Conservation (phyloP, 1,140 invertebrate species). For the Macrocentrus cingulum region DNA sequence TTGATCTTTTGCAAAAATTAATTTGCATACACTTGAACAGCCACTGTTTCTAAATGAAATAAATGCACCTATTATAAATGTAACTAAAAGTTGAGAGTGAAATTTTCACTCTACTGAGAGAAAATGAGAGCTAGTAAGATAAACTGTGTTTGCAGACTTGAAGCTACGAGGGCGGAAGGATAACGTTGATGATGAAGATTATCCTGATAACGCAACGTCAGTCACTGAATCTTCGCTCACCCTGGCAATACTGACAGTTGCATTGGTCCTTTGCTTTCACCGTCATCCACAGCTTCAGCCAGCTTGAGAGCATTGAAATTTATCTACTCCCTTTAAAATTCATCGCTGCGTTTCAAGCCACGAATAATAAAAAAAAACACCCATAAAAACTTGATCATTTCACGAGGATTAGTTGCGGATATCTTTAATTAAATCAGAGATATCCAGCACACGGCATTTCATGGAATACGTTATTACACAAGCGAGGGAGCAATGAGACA, state of each 20-base stretch:
- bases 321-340: not conserved
- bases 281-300: slow-evolving; percentile 48
- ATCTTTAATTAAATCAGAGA: too few species aligned
- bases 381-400: too few species aligned
- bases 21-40: slow-evolving; percentile 21
- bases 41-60: too few species aligned
- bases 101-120: too few species aligned
- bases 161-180: slow-evolving; percentile 48
- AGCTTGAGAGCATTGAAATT: slow-evolving; percentile 42
- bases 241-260: slow-evolving; percentile 33
- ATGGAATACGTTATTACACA: too few species aligned
- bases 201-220: slow-evolving; percentile 44
- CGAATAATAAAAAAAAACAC: not conserved
- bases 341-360: not conserved
- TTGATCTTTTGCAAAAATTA: slow-evolving; percentile 24
- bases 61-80: too few species aligned
- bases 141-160: slow-evolving; percentile 41
- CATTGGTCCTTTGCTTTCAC: slow-evolving; percentile 41
- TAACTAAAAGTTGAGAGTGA: too few species aligned
- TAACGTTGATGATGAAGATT: slow-evolving; percentile 45
- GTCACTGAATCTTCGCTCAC: slow-evolving; percentile 30
- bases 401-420: too few species aligned
- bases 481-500: not conserved
- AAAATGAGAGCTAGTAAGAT: slow-evolving; percentile 10
- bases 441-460: too few species aligned